Evolutionary conservation across 2,888 invertebrate species (phyloP).

Genomic region (Heliconius aoede): DNA sequence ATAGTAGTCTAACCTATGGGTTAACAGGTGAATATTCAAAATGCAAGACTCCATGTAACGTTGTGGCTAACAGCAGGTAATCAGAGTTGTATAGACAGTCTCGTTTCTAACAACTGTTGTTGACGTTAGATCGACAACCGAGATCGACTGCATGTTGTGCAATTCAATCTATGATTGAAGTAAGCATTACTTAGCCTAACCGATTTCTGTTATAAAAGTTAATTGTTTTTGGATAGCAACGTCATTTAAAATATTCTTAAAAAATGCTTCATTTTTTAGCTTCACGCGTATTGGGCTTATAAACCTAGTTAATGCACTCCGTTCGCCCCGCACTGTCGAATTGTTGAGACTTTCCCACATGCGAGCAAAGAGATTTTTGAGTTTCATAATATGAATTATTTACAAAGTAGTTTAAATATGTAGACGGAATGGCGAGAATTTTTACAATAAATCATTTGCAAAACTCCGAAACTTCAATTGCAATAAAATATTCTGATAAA

Average conservation of each 20-base stretch:
- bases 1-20: background rate
- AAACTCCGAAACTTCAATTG: background rate
- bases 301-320: too few relatives aligned
- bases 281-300: background rate
- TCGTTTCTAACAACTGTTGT: constrained; percentile 3
- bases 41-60: background rate
- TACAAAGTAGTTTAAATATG: background rate
- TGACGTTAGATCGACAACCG: background rate
- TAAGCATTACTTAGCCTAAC: background rate
- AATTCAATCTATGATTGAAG: background rate
- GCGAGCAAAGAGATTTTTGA: too few relatives aligned
- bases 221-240: too few relatives aligned
- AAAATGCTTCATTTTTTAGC: background rate
- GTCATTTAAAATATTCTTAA: too few relatives aligned
- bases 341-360: too few relatives aligned
- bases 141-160: background rate
- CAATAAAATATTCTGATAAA: constrained; percentile 4
- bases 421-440: background rate
- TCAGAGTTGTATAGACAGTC: constrained; percentile 1
- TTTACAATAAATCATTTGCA: background rate
- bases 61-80: background rate
- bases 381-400: background rate
- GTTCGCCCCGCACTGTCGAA: too few relatives aligned
- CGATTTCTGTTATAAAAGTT: background rate
- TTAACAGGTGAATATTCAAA: background rate